Conservation (phyloP, 2,113 vertebrate species). For the Lanius ludovicianus region DNA sequence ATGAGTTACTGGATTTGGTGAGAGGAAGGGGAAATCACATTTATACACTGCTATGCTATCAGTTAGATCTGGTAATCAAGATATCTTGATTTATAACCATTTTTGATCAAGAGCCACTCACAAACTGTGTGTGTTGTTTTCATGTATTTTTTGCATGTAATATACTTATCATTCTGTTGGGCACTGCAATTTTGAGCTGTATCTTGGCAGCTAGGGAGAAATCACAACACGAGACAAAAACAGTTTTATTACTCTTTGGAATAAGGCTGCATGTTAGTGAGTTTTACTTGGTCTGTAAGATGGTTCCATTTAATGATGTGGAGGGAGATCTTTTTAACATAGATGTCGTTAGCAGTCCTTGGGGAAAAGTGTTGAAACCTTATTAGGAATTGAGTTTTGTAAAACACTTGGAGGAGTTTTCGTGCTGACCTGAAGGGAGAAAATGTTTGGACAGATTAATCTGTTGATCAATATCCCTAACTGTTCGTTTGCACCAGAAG, state of each 20-base stretch:
- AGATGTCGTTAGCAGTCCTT: neutral
- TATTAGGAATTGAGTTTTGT: neutral
- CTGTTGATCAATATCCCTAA: neutral
- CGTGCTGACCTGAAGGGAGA: neutral
- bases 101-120: neutral
- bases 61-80: neutral
- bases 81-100: neutral
- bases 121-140: neutral
- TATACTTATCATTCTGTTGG: neutral
- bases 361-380: neutral
- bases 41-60: neutral
- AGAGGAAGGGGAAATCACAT: neutral
- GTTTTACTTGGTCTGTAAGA: neutral
- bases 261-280: neutral
- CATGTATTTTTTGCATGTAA: neutral
- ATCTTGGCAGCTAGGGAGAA: neutral
- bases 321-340: neutral
- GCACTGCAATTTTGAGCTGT: neutral
- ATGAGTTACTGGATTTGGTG: neutral
- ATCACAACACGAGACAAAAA: neutral
- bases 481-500: neutral
- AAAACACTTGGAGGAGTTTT: neutral
- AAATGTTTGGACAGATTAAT: neutral
- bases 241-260: neutral
- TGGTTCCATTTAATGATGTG: neutral